Conservation (phyloP, 1,140 invertebrate genomes). For the Sitobion miscanthi region DNA sequence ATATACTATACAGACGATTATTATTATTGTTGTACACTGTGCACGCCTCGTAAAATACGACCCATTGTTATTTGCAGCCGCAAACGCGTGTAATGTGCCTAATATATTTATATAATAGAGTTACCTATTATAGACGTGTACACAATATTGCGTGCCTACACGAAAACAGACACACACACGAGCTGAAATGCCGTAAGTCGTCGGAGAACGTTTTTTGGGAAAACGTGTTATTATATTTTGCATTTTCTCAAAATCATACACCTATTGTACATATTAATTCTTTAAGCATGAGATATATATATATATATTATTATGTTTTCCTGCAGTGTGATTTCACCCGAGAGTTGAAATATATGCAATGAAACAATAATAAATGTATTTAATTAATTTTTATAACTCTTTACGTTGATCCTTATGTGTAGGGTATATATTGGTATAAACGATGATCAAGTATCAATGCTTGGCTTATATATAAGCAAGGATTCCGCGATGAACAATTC, state of each 20-base stretch:
- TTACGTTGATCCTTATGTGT: too few relatives aligned
- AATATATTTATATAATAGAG: not conserved
- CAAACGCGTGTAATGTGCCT: not conserved
- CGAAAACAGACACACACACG: not conserved
- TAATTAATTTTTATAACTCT: not conserved
- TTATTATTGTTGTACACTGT: not conserved
- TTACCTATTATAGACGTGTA: not conserved
- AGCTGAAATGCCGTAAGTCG: not conserved
- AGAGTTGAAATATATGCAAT: not conserved
- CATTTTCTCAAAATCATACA: not conserved
- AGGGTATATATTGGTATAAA: not conserved
- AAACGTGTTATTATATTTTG: not conserved
- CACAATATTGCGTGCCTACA: not conserved
- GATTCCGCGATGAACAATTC: too few relatives aligned
- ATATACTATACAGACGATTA: not conserved
- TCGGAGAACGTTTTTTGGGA: not conserved
- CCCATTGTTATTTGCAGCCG: conserved; percentile 13
- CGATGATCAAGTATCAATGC: not conserved
- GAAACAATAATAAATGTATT: not conserved
- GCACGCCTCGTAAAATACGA: conserved; percentile 14
- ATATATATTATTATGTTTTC: not conserved
- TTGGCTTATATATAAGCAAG: too few relatives aligned
- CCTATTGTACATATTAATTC: not conserved
- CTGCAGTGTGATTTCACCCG: not conserved
- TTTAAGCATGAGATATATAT: not conserved